Evolutionary conservation across 2,797 vertebrate species (phyloP), one percentile per base, ranked within the genome.

Genomic region (Ciconia nigra): DNA sequence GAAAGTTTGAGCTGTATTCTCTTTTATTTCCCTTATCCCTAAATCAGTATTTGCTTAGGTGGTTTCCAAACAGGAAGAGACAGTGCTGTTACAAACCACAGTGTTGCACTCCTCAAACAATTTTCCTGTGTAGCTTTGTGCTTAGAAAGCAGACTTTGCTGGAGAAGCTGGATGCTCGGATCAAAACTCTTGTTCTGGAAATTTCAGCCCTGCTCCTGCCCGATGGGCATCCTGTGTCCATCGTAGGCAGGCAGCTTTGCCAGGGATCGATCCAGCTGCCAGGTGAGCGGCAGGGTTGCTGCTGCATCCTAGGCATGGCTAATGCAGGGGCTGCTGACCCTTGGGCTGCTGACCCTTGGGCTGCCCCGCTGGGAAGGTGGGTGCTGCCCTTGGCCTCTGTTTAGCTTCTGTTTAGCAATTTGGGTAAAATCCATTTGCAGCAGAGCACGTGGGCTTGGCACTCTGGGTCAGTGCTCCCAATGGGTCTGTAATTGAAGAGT

Each of bases 21-120:
- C 57, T 88, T 73, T 85, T 61, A 93, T 91, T 93, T 93, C 76
- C 55, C 79, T 87, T 95, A 67, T 67, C 42, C 72, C 49, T 81
- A 42, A 61, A 65, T 79, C 73, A 37, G 26, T 37, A 9, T 76
- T 61, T 94, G 78, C 65, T 66, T 51, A 77, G 88, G 81, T 87
- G 67, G 52, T 61, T 80, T 92, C 76, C 77, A 63, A 70, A 33
- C 13, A 57, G 90, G 73, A 84, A 58, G 52, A 89, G 52, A 33
- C 35, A 49, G 39, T 47, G 78, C 80, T 77, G 35, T 44, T 46
- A 26, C 29, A 49, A 59, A 42, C 42, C 47, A 5, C 54, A 29
- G 39, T 3, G 24, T 3, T 54, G 16, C 17, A 8, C 19, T 79
- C 35, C 72, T 29, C 19, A 2, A 54, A 15, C 46, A 17, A 1